These are phyloP conservation scores for Zootermopsis nevadensis DNA, from an alignment of 2,888 invertebrate genomes.

Conservation along the genomic window DNA sequence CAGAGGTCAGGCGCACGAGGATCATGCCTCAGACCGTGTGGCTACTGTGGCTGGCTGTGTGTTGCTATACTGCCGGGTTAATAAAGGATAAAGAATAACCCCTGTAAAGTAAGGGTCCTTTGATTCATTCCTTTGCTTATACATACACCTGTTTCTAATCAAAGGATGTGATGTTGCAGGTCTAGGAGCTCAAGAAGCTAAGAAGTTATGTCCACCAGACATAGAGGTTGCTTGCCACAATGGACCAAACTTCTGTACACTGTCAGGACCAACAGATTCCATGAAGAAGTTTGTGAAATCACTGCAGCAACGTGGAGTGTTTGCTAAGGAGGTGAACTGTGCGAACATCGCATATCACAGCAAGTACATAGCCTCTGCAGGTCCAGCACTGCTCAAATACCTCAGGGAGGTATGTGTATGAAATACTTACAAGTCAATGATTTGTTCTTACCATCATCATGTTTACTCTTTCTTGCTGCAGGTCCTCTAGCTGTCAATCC, in stretches of 20 bases:
- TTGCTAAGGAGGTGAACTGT: conserved; percentile 56
- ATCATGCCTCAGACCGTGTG: too few species aligned
- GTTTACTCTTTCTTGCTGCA: too few species aligned
- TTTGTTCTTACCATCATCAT: too few species aligned
- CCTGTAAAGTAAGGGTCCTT: too few species aligned
- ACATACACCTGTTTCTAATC: too few species aligned
- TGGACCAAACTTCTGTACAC: conserved; percentile 78
- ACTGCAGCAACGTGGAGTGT: conserved; percentile 61
- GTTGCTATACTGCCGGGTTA: too few species aligned
- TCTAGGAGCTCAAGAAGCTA: conserved; percentile 47
- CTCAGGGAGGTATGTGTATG: conserved; percentile 59
- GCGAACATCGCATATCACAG: conserved; percentile 57
- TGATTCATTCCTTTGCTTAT: too few species aligned
- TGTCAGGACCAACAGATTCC: conserved; percentile 74
- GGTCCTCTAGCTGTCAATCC: too few species aligned
- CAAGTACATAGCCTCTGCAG: conserved; percentile 60
- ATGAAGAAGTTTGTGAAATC: conserved; percentile 70
- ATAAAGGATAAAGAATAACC: too few species aligned
- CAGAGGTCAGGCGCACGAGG: too few species aligned
- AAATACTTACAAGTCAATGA: too few species aligned
- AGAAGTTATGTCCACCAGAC: conserved; percentile 66
- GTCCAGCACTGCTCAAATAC: conserved; percentile 62
- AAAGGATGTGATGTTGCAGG: conserved; percentile 6
- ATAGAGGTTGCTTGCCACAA: conserved; percentile 86
- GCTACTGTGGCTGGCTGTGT: too few species aligned